Percentiles rank a stretch among this genome's conserved stretches.
phyloP scores from a whole-genome alignment of 2,797 vertebrate genomes.

The Cercopithecus hamlyni region DNA sequence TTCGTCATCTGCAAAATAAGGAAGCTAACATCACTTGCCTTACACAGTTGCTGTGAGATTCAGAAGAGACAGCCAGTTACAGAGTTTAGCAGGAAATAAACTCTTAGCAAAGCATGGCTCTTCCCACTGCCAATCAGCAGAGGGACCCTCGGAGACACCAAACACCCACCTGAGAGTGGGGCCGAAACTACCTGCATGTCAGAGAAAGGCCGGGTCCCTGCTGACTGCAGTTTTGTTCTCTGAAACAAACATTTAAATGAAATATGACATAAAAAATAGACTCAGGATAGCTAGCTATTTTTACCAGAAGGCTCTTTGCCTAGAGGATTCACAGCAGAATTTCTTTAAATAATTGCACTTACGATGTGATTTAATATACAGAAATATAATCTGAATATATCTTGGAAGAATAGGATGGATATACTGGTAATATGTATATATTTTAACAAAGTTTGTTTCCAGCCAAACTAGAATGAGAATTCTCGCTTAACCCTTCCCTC shows the following conservation, averaged over 20 bases:
- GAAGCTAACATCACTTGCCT: background rate
- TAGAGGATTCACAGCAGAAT: conserved; percentile 26
- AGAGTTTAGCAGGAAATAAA: background rate
- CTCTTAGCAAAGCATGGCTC: background rate
- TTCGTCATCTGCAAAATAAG: conserved; percentile 14
- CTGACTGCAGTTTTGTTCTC: background rate
- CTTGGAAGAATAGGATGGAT: background rate
- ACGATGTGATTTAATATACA: background rate
- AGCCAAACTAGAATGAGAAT: background rate
- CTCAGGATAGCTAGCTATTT: background rate
- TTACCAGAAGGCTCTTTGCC: conserved; percentile 29
- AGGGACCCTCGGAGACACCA: background rate
- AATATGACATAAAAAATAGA: background rate
- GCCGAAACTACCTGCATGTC: background rate
- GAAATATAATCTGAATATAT: background rate
- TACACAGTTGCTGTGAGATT: background rate
- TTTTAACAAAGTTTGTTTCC: background rate
- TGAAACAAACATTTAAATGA: background rate
- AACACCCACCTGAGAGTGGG: background rate
- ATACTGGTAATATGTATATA: background rate
- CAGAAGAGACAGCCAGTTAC: background rate
- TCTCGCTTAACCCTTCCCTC: background rate
- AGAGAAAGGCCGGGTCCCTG: background rate
- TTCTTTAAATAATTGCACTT: conserved; percentile 40
- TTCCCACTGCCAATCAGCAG: background rate